Conservation (phyloP, 2,113 vertebrate species). For the Mobula birostris region DNA sequence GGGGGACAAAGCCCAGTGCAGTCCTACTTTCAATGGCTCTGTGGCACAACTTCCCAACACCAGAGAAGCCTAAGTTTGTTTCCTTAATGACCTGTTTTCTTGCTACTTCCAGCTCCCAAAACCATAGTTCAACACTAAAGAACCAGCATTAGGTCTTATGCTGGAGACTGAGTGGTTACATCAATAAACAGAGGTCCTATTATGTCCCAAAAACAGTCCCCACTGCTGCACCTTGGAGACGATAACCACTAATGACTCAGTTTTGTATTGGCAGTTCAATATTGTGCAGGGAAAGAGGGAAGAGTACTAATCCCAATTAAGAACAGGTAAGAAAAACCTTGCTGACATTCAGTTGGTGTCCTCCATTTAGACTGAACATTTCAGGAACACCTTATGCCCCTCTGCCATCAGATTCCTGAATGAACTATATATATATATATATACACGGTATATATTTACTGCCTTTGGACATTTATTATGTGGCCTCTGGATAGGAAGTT, state of each 20-base stretch:
- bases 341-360: neutral
- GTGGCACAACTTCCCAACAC: neutral
- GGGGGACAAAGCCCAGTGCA: neutral
- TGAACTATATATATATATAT: no score
- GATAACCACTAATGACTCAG: neutral
- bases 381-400: no score
- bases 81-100: neutral
- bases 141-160: no score
- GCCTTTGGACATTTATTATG: no score
- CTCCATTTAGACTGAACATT: neutral
- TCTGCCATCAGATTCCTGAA: no score
- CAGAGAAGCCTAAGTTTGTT: neutral
- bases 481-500: no score
- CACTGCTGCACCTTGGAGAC: neutral
- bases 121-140: no score
- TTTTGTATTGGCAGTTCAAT: no score
- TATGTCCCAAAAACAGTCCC: neutral
- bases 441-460: no score
- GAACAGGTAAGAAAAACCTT: neutral
- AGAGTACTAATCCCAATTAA: neutral
- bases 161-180: neutral
- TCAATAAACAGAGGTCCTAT: neutral
- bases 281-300: neutral
- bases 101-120: neutral
- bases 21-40: neutral